Conservation (phyloP, 2,797 vertebrate genomes). For the Alcedo quadribrachys region DNA sequence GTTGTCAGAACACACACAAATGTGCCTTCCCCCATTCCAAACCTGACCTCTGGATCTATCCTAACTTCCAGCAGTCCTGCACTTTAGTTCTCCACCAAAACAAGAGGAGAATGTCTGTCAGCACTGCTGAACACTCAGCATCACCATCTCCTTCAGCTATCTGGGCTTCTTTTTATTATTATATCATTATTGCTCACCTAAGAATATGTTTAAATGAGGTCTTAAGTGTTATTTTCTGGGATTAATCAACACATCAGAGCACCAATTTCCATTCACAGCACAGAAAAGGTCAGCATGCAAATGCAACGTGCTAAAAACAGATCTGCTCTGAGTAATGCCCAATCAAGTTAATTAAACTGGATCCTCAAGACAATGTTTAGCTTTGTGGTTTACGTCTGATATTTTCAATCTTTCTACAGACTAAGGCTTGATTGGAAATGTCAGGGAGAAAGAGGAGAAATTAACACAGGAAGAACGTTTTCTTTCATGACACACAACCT, state of each 20-base stretch:
- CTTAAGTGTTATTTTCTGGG: neutral
- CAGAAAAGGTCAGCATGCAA: conserved; percentile 64
- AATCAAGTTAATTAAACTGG: conserved; percentile 52
- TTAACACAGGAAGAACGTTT: conserved; percentile 38
- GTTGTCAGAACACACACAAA: neutral
- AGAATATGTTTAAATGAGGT: neutral
- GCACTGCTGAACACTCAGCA: neutral
- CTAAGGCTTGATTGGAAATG: conserved; percentile 38
- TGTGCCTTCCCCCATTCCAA: neutral
- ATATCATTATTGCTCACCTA: neutral
- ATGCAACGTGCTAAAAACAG: conserved; percentile 44
- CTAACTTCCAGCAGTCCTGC: neutral
- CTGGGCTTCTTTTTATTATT: neutral
- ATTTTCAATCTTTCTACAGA: conserved; percentile 31
- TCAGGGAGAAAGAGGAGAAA: conserved; percentile 54
- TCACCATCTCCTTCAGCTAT: neutral
- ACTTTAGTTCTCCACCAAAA: neutral
- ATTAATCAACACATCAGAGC: conserved; percentile 15
- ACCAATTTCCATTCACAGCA: neutral
- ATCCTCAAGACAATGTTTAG: conserved; percentile 50
- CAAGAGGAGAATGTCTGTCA: neutral
- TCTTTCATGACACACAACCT: neutral
- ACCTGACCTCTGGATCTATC: neutral
- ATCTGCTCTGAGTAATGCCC: conserved; percentile 30
- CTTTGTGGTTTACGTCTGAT: conserved; percentile 54